Base-by-base conservation (phyloP, 1,140 invertebrate genomes). In the Macrosteles quadrilineatus region DNA sequence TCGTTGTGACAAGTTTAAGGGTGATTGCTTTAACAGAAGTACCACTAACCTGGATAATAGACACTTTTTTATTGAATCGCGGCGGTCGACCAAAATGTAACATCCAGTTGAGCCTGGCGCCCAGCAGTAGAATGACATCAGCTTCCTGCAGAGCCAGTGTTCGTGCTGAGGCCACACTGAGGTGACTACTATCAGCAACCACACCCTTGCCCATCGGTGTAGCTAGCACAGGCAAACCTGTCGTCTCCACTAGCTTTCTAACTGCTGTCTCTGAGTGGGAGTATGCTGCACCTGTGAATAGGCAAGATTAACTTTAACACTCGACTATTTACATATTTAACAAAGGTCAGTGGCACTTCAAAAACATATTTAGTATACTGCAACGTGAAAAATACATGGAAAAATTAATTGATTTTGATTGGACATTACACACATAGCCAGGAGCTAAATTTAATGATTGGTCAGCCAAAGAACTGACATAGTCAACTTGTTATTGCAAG, bases 201-300 rank as follows among this genome's bases (percentile, higher is more conserved):
- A 97, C 93, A 40, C 96, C 97, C 84, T 98, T 98, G 73, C 93
- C 97, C 95, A 98, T 98, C 0, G 97, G 96, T 17, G 95, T 98
- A 0, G 96, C 90, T 30, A 98, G 81, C 80, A 97, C 96, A 4
- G 97, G 97, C 19, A 98, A 77, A 71, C 89, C 86, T 12, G 88
- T 90, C 17, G 80, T 80, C 23, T 86, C 79, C 12, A 98, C 86
- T 0, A 98, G 85, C 57, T 88, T 81, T 11, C 85, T 81, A 1
- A 96, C 75, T 68, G 87, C 82, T 9, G 83, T 80, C 80, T 98
- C 95, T 0, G 94, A 92, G 72, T 85, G 80, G 0, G 85, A 86
- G 81, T 96, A 97, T 0, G 93, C 93, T 30, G 94, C 91, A 25
- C 89, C 87, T 90, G n/a, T 19, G 36, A 43, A 9, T n/a, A n/a